Evolutionary conservation across 2,888 invertebrate genomes (phyloP).

Genomic region (Acronicta alni): DNA sequence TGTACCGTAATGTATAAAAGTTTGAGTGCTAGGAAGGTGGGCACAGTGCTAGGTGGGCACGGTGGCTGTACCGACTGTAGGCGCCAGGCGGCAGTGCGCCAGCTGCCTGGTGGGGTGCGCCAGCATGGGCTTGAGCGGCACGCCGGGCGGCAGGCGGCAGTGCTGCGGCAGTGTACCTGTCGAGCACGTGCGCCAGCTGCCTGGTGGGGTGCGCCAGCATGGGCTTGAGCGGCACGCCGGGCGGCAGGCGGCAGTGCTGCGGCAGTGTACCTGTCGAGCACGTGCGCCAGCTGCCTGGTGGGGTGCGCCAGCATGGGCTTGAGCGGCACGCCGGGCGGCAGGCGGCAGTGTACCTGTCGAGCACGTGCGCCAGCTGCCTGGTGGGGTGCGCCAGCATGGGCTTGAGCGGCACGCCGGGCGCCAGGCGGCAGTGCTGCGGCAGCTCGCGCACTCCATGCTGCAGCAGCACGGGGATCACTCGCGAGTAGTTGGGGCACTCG

Average conservation of each 20-base stretch:
- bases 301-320: conserved; percentile 99
- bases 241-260: conserved; percentile 79
- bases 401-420: conserved; percentile 97
- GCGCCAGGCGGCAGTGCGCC: conserved; percentile 86
- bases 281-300: conserved; percentile 96
- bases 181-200: conserved; percentile 95
- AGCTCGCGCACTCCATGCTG: conserved; percentile 93
- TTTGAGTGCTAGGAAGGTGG: too few relatives aligned
- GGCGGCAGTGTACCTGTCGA: conserved; percentile 91
- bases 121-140: conserved; percentile 99
- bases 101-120: conserved; percentile 99
- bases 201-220: conserved; percentile 99
- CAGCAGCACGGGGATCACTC: conserved; percentile 94
- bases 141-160: conserved; percentile 96
- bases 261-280: conserved; percentile 91
- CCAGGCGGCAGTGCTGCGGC: conserved; percentile 94
- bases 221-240: conserved; percentile 97
- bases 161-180: conserved; percentile 91
- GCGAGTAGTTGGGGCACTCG: conserved; percentile 98
- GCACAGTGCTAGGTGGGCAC: too few relatives aligned
- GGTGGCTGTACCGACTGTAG: too few relatives aligned
- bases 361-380: conserved; percentile 96
- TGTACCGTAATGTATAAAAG: too few relatives aligned
- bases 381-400: conserved; percentile 99
- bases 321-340: conserved; percentile 97